Evolutionary conservation across 1,140 invertebrate genomes (phyloP), one percentile per base, ranked within the genome.

Genomic region (Brachionus paranguensis): DNA sequence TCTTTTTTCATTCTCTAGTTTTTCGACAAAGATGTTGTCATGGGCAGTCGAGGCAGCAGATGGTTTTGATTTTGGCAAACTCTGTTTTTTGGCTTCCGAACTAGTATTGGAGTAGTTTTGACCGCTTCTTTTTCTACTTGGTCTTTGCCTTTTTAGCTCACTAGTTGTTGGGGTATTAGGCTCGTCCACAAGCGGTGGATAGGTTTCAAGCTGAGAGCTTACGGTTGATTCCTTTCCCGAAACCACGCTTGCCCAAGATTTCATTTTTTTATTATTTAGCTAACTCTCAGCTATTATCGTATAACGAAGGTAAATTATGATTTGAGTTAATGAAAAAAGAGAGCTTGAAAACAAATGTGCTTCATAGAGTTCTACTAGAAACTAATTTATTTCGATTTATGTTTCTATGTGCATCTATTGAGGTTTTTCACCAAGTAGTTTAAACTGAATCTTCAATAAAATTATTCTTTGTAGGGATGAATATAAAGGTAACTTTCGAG

Each of bases 281-380:
- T 72, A 20, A 41, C 33, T 20, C 68, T 41, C 37, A 72, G 37
- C 37, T 43, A 60, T 60, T 60, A 60, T 60, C 53, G 17, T 20
- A 72, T 43, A 72, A 72, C 41, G 29, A 72, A 72, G 68, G 68
- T 72, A 72, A 72, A 72, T 72, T 72, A 72, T 72, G 17, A 72
- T 72, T 68, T 33, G 65, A 68, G 33, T 33, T 33, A 68, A 68
- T 33, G 27, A 68, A 68, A 33, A 41, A 68, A 29, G 20, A 72
- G 68, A 72, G 68, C n/a, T 72, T 43, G 68, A 72, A 72, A 72
- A 72, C 68, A 43, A 72, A 37, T 72, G 68, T 72, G 37, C 29
- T 72, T 47, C 41, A 43, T 41, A 72, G 68, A 72, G 68, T 72
- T 72, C 33, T 43, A 72, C 33, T 72, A 43, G 68, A 72, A 72